Percentiles rank a stretch among this genome's conserved stretches.
phyloP scores from a whole-genome alignment of 2,888 invertebrate species.

The Oasisia sp. region DNA sequence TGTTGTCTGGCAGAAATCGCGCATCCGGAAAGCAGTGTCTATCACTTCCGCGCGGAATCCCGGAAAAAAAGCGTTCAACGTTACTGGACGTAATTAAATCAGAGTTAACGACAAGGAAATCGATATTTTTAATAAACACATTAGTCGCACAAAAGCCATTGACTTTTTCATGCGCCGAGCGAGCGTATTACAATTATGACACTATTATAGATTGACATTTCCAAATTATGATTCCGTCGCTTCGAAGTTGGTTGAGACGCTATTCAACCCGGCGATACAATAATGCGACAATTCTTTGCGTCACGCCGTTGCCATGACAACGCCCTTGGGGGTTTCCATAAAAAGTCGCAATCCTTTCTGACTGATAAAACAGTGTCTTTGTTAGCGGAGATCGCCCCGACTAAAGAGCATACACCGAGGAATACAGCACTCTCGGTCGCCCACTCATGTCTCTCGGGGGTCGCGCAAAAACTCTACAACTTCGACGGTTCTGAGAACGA shows the following conservation, averaged over 20 bases:
- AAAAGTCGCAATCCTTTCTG: neutral
- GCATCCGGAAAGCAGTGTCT: neutral
- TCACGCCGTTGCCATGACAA: neutral
- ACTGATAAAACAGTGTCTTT: neutral
- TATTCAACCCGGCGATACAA: neutral
- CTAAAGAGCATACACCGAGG: neutral
- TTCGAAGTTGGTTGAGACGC: neutral
- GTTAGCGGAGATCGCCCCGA: neutral
- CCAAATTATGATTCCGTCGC: neutral
- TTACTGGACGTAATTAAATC: neutral
- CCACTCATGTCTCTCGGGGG: neutral
- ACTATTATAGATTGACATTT: neutral
- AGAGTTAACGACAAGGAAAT: neutral
- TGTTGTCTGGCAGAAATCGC: neutral
- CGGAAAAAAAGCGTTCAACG: neutral
- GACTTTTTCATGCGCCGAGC: conserved; percentile 1
- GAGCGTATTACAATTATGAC: conserved; percentile 3
- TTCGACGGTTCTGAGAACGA: neutral
- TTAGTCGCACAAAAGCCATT: neutral
- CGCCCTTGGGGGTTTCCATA: neutral
- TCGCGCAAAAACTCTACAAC: neutral
- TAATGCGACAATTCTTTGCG: neutral
- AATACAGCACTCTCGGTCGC: neutral
- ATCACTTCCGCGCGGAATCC: neutral
- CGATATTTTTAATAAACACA: neutral